phyloP scores from a whole-genome alignment of 2,113 vertebrate species.

The Galemys pyrenaicus region DNA sequence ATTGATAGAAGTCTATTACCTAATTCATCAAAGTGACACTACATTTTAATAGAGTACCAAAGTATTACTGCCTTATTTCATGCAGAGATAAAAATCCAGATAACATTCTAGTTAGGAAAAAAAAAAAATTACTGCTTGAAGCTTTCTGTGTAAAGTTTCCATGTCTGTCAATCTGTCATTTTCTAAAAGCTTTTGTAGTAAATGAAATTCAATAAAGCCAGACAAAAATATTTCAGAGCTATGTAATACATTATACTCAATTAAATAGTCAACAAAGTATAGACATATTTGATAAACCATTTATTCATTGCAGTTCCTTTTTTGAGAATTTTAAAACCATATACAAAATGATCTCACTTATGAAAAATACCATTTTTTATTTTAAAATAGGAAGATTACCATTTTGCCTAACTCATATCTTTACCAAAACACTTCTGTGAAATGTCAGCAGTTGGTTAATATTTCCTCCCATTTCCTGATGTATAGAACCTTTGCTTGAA shows the following conservation, averaged over 20 bases:
- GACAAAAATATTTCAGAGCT: constrained; percentile 24
- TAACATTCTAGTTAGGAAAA: neutral
- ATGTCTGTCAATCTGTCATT: neutral
- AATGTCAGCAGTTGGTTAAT: neutral
- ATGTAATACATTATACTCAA: neutral
- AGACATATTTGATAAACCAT: neutral
- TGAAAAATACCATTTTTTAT: neutral
- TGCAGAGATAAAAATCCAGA: constrained; percentile 39
- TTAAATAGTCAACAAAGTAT: neutral
- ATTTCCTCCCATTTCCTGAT: neutral
- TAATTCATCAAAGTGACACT: constrained; percentile 52
- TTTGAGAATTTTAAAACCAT: neutral
- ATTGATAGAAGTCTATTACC: constrained; percentile 4
- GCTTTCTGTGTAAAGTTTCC: constrained; percentile 3
- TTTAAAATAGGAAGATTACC: neutral
- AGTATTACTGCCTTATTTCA: neutral
- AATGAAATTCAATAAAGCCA: neutral
- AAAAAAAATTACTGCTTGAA: neutral
- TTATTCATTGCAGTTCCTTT: neutral
- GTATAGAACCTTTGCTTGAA: neutral
- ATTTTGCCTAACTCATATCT: neutral
- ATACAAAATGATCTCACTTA: neutral
- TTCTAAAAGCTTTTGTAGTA: neutral
- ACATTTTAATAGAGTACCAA: constrained; percentile 36
- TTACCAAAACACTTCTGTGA: neutral